Evolutionary conservation across 2,888 invertebrate species (phyloP).

Genomic region (Plemyria rubiginata): DNA sequence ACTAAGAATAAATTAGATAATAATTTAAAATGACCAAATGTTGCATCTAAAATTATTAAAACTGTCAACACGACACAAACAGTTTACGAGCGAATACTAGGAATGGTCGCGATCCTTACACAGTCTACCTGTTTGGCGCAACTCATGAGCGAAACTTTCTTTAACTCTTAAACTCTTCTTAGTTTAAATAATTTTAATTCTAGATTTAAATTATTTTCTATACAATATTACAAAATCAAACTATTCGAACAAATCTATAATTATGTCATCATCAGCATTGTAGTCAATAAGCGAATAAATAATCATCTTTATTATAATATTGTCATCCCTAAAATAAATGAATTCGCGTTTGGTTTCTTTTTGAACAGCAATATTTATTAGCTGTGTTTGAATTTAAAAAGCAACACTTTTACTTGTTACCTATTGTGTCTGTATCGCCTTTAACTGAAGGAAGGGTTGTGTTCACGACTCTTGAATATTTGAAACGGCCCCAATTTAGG

Average conservation of each 20-base stretch:
- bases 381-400: neutral
- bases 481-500: conserved; percentile 80
- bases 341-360: neutral
- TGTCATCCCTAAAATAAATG: too few relatives aligned
- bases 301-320: too few relatives aligned
- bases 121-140: conserved; percentile 41
- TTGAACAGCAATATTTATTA: neutral
- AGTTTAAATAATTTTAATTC: too few relatives aligned
- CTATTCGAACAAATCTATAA: too few relatives aligned
- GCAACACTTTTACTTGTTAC: conserved; percentile 45
- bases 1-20: neutral
- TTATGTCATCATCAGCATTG: too few relatives aligned
- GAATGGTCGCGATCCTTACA: conserved; percentile 60
- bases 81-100: conserved; percentile 61
- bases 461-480: conserved; percentile 83
- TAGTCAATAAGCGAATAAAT: too few relatives aligned
- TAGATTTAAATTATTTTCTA: too few relatives aligned
- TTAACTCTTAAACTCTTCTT: too few relatives aligned
- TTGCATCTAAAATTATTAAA: conserved; percentile 47
- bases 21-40: conserved; percentile 28
- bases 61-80: conserved; percentile 55
- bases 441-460: conserved; percentile 80
- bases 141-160: conserved; percentile 30
- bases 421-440: conserved; percentile 62
- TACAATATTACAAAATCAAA: too few relatives aligned